Conservation (phyloP, 2,888 invertebrate species). For the Allacma fusca region DNA sequence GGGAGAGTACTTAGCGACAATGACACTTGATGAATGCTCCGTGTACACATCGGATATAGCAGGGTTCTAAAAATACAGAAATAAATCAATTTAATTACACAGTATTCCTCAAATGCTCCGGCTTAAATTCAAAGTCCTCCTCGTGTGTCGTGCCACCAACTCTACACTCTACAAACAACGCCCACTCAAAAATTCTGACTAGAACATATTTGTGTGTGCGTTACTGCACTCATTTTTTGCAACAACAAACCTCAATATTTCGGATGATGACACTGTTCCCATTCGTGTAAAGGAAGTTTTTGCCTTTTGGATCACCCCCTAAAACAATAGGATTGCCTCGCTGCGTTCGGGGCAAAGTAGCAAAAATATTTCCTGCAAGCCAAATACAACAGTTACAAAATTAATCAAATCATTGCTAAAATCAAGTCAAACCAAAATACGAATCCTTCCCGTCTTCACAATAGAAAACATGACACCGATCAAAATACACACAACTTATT, state of each 20-base stretch:
- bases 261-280: conserved; percentile 98
- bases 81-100: conserved; percentile 39
- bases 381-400: no score
- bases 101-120: not conserved
- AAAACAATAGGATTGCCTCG: conserved; percentile 94
- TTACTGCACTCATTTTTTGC: no score
- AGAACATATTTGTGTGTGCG: not conserved
- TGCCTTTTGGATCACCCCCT: conserved; percentile 95
- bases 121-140: no score
- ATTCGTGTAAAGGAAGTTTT: conserved; percentile 95
- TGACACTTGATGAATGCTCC: conserved; percentile 93
- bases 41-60: conserved; percentile 94
- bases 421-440: no score
- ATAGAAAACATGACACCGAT: no score
- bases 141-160: not conserved
- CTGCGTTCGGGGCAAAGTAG: conserved; percentile 91
- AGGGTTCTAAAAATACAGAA: conserved; percentile 74
- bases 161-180: not conserved
- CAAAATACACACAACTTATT: no score
- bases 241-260: conserved; percentile 78
- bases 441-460: no score
- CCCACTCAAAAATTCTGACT: no score
- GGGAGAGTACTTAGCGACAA: conserved; percentile 97
- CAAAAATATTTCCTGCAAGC: conserved; percentile 83
- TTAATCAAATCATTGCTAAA: no score